phyloP scores from a whole-genome alignment of 2,888 invertebrate species.

The Callyntrura guangdongensis region DNA sequence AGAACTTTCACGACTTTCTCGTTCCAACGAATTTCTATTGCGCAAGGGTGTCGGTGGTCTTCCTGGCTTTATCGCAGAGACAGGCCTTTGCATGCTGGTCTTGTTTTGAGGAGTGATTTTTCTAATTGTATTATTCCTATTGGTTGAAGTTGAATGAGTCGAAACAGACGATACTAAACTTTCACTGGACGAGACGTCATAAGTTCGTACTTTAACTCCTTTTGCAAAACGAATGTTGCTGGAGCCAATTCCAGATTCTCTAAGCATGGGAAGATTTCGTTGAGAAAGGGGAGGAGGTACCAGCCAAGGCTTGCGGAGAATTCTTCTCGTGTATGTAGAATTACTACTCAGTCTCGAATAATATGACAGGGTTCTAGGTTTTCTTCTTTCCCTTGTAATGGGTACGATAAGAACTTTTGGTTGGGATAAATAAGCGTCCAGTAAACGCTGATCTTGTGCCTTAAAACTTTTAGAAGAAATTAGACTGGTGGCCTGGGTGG shows the following conservation, averaged over 20 bases:
- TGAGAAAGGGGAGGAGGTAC: not conserved
- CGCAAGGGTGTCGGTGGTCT: not conserved
- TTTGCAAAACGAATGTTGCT: slow-evolving; percentile 67
- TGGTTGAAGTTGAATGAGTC: not conserved
- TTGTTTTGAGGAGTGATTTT: not conserved
- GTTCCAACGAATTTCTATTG: not conserved
- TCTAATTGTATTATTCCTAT: not conserved
- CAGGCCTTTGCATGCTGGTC: not conserved
- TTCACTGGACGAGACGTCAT: slow-evolving; percentile 4
- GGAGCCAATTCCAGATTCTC: slow-evolving; percentile 53
- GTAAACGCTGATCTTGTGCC: slow-evolving; percentile 39
- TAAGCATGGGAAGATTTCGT: slow-evolving; percentile 48
- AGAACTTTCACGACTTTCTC: not conserved
- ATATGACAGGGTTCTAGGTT: not conserved
- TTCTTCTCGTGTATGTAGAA: not conserved
- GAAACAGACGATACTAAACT: not conserved
- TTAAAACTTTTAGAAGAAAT: not conserved
- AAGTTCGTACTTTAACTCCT: slow-evolving; percentile 39
- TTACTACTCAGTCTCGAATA: not conserved
- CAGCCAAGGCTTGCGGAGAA: slow-evolving; percentile 35
- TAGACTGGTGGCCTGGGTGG: not conserved
- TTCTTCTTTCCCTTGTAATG: slow-evolving; percentile 34
- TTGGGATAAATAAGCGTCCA: slow-evolving; percentile 58
- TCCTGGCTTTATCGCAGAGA: not conserved
- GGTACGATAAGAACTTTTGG: slow-evolving; percentile 66